phyloP scores from a whole-genome alignment of 2,888 invertebrate genomes.

The Caenorhabditis uteleia region DNA sequence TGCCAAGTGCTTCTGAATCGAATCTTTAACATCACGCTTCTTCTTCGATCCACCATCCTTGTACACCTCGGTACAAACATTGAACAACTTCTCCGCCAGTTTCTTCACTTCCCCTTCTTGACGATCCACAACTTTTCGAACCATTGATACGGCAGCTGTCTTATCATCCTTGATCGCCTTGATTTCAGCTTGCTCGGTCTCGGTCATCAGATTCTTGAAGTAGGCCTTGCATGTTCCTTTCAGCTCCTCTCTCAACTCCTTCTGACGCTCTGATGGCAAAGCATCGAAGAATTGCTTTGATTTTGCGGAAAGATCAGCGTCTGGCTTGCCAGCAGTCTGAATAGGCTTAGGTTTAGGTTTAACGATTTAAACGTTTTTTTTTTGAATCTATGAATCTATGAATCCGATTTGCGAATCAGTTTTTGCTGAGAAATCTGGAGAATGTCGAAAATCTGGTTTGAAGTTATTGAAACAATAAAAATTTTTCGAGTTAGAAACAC shows the following conservation, averaged over 20 bases:
- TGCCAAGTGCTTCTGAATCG: constrained; percentile 14
- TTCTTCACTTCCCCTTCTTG: constrained; percentile 32
- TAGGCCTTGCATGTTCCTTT: neutral
- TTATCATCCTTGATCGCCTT: no score
- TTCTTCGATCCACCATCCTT: constrained; percentile 16
- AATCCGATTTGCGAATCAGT: no score
- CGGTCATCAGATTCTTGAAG: constrained; percentile 10
- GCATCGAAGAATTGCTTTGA: constrained; percentile 52
- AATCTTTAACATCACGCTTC: constrained; percentile 16
- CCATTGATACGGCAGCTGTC: constrained; percentile 18
- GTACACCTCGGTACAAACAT: constrained; percentile 20
- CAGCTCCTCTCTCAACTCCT: constrained; percentile 23
- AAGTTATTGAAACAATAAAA: no score
- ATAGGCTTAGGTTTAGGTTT: no score
- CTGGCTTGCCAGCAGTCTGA: constrained; percentile 35
- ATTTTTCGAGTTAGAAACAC: no score
- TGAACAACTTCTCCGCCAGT: constrained; percentile 28
- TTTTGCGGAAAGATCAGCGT: constrained; percentile 47
- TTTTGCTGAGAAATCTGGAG: no score
- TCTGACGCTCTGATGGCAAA: constrained; percentile 15
- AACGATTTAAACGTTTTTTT: no score
- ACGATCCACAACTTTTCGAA: constrained; percentile 28
- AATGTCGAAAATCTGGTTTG: no score
- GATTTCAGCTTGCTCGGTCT: constrained; percentile 24
- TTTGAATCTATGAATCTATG: no score